Evolutionary conservation across 2,888 invertebrate species (phyloP).

Genomic region (Pyrrhia umbra): DNA sequence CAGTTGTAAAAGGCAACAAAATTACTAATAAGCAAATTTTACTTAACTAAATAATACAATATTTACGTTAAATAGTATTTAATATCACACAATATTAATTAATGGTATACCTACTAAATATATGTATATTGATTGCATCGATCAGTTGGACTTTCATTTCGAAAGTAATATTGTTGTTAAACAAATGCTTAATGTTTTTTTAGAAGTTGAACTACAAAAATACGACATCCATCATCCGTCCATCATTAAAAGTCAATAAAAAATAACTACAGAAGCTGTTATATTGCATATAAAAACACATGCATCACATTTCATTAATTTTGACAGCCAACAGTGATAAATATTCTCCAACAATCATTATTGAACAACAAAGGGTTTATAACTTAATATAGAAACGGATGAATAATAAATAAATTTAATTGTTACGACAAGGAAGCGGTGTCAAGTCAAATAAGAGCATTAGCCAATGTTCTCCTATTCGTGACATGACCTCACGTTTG

Average conservation of each 20-base stretch:
- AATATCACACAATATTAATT: too few relatives aligned
- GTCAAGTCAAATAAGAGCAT: slow-evolving; percentile 51
- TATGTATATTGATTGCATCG: too few relatives aligned
- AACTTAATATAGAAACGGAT: slow-evolving; percentile 40
- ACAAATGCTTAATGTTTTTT: too few relatives aligned
- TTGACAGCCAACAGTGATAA: slow-evolving; percentile 41
- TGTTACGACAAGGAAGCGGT: slow-evolving; percentile 53
- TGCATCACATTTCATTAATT: slow-evolving; percentile 34
- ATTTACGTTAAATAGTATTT: too few relatives aligned
- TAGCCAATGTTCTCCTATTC: slow-evolving; percentile 52
- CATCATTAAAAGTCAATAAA: too few relatives aligned
- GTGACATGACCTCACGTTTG: slow-evolving; percentile 71
- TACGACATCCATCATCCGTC: background rate
- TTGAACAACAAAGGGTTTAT: slow-evolving; percentile 41
- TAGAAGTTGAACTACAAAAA: background rate
- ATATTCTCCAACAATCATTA: slow-evolving; percentile 18
- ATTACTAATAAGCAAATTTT: too few relatives aligned
- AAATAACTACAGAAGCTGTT: slow-evolving; percentile 26
- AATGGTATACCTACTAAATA: too few relatives aligned
- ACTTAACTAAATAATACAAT: too few relatives aligned
- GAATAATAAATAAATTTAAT: slow-evolving; percentile 47
- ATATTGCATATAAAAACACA: slow-evolving; percentile 20
- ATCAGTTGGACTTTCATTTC: too few relatives aligned
- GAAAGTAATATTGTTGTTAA: too few relatives aligned
- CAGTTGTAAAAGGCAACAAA: too few relatives aligned